These are phyloP conservation scores for Catostomus latipinnis DNA, from an alignment of 2,797 vertebrate species.

Conservation along the genomic window DNA sequence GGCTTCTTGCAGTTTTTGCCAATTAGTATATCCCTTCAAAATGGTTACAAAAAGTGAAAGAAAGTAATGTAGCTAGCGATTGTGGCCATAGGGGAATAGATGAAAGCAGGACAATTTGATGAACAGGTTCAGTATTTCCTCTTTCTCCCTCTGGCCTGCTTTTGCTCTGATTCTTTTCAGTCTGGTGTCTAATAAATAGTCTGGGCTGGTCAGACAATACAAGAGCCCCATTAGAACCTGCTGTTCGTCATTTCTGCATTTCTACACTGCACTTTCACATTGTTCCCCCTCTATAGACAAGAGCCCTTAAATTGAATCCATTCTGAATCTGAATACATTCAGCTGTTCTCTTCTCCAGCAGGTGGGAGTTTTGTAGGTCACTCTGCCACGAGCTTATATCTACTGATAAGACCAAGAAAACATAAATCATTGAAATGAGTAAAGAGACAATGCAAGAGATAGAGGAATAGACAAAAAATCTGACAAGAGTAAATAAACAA, in stretches of 20 bases:
- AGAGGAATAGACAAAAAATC: too few species aligned
- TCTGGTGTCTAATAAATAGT: constrained; percentile 10
- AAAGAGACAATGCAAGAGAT: background rate
- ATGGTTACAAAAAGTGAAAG: constrained; percentile 21
- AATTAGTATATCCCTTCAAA: constrained; percentile 29
- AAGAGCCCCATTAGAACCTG: constrained; percentile 7
- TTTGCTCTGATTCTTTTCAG: constrained; percentile 12
- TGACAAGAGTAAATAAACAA: too few species aligned
- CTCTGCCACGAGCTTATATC: constrained; percentile 1
- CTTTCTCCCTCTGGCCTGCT: background rate
- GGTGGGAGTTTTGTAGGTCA: constrained; percentile 41
- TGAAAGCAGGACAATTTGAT: constrained; percentile 11
- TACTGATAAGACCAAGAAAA: constrained; percentile 1
- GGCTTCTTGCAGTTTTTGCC: background rate
- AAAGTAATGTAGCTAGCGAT: background rate
- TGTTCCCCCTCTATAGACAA: background rate
- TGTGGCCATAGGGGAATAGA: background rate
- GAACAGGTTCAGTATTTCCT: background rate
- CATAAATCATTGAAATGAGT: background rate
- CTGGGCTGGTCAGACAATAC: background rate
- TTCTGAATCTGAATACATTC: constrained; percentile 12
- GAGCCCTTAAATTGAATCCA: background rate
- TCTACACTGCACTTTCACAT: constrained; percentile 12
- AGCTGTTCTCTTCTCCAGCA: constrained; percentile 23
- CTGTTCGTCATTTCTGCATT: constrained; percentile 35